Evolutionary conservation across 2,113 vertebrate genomes (phyloP).

Genomic region (Elephantulus edwardii): DNA sequence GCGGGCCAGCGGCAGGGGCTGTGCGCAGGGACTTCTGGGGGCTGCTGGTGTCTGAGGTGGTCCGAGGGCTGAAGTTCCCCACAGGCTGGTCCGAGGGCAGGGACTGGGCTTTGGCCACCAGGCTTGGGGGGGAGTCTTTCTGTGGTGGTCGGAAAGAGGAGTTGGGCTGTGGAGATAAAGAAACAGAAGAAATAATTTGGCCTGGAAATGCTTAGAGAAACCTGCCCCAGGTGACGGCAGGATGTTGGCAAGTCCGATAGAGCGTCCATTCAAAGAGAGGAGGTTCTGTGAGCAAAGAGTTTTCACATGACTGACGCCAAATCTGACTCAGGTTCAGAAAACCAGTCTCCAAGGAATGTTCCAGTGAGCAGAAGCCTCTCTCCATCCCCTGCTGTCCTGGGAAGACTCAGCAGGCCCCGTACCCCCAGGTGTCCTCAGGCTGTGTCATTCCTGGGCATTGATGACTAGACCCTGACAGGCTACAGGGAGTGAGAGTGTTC

Average conservation of each 20-base stretch:
- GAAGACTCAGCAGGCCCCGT: background rate
- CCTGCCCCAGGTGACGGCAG: background rate
- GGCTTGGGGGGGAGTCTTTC: constrained; percentile 76
- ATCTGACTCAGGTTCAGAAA: background rate
- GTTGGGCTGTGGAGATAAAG: constrained; percentile 73
- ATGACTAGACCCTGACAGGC: background rate
- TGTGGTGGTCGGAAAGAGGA: constrained; percentile 79
- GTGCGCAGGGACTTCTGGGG: constrained; percentile 78
- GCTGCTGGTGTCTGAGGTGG: constrained; percentile 77
- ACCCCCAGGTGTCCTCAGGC: background rate
- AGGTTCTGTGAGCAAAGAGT: background rate
- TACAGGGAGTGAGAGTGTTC: background rate
- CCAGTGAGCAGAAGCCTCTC: background rate
- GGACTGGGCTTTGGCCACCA: constrained; percentile 85
- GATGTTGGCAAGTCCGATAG: background rate
- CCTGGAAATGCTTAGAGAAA: background rate
- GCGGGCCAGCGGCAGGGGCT: constrained; percentile 57
- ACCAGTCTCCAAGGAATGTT: background rate
- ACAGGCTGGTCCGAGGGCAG: constrained; percentile 82
- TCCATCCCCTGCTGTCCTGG: background rate
- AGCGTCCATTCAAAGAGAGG: background rate
- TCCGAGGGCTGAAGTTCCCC: constrained; percentile 76
- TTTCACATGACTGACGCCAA: background rate
- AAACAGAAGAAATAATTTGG: background rate
- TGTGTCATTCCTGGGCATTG: background rate